Conservation (phyloP, 2,888 invertebrate species). For the Zonitis immaculata region DNA sequence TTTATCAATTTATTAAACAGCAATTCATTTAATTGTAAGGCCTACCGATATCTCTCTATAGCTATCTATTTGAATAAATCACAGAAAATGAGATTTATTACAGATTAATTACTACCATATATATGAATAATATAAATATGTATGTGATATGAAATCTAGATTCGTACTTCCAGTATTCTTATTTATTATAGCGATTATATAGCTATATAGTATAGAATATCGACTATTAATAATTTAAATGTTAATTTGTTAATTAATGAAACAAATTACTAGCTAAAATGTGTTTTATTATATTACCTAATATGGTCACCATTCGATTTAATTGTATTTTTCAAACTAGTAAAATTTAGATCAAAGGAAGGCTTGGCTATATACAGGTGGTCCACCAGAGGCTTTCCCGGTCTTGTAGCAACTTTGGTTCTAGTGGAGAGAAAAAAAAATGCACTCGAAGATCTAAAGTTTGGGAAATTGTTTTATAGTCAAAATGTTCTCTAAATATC, state of each 20-base stretch:
- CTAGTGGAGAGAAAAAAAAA: too few species aligned
- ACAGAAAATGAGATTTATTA: constrained; percentile 25
- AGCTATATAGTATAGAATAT: constrained; percentile 42
- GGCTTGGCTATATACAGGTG: constrained; percentile 9
- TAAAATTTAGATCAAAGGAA: constrained; percentile 35
- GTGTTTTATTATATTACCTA: constrained; percentile 45
- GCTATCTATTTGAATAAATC: neutral
- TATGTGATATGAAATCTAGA: constrained; percentile 30
- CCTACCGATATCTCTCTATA: neutral
- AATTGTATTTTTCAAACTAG: constrained; percentile 16
- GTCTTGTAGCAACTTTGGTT: too few species aligned
- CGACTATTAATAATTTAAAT: constrained; percentile 51
- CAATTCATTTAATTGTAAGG: too few species aligned
- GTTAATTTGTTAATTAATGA: constrained; percentile 53
- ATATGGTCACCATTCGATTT: constrained; percentile 28
- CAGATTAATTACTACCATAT: constrained; percentile 25
- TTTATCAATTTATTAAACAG: too few species aligned
- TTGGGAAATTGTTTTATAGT: too few species aligned
- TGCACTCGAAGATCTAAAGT: too few species aligned
- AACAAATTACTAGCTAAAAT: constrained; percentile 51
- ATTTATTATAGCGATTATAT: constrained; percentile 44
- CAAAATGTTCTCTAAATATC: too few species aligned
- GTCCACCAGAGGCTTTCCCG: too few species aligned
- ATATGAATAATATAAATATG: neutral
- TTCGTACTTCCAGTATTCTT: constrained; percentile 35